phyloP scores from a whole-genome alignment of 2,797 vertebrate species.

The Pangasius macronema region DNA sequence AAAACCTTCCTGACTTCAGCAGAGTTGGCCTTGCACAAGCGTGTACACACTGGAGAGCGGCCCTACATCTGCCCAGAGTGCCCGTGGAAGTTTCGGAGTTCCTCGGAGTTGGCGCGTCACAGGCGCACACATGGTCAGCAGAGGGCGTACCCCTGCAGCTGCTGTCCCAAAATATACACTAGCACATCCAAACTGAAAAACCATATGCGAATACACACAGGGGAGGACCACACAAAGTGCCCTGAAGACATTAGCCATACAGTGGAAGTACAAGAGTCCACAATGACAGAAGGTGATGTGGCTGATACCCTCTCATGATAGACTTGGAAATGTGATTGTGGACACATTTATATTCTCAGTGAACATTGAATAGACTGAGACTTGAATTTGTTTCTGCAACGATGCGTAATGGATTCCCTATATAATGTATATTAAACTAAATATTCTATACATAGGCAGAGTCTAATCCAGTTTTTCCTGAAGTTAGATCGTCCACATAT shows the following conservation, averaged over 20 bases:
- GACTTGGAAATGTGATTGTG: not conserved
- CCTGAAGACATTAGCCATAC: constrained; percentile 23
- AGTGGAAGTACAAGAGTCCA: constrained; percentile 26
- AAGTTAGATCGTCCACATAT: not conserved
- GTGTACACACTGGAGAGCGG: constrained; percentile 78
- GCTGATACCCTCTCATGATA: not conserved
- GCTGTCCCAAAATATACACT: constrained; percentile 65
- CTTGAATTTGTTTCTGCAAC: constrained; percentile 23
- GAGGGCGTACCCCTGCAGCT: constrained; percentile 62
- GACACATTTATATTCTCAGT: not conserved
- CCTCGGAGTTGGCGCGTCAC: constrained; percentile 76
- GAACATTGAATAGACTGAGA: not conserved
- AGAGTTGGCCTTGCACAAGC: constrained; percentile 80
- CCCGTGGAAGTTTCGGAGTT: constrained; percentile 73
- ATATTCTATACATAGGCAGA: not conserved
- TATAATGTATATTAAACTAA: constrained; percentile 14
- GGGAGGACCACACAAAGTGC: constrained; percentile 31
- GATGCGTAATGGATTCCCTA: not conserved
- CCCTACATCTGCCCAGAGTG: constrained; percentile 72
- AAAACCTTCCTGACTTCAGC: constrained; percentile 84
- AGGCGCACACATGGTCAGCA: constrained; percentile 65
- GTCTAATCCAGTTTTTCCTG: not conserved
- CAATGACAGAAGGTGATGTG: not conserved
- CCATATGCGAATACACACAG: constrained; percentile 68
- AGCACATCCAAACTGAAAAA: constrained; percentile 67